A percentile compares a stretch with the other conserved stretches of the same genome.
These are phyloP conservation scores for Lepeophtheirus nordmannii DNA, from an alignment of 2,888 invertebrate species.

Conservation along the genomic window DNA sequence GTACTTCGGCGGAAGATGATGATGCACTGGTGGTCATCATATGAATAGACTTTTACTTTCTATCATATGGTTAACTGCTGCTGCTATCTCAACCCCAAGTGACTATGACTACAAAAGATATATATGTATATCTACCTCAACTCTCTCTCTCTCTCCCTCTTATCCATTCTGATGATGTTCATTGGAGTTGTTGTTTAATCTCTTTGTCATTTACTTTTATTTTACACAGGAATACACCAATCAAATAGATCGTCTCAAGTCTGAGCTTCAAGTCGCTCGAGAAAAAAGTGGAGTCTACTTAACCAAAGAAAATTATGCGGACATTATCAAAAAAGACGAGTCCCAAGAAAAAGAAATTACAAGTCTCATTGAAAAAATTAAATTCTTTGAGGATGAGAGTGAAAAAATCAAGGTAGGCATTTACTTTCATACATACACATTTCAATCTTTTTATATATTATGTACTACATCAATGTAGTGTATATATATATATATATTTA, in stretches of 20 bases:
- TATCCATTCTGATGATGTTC: background rate
- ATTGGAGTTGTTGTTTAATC: background rate
- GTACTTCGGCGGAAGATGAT: background rate
- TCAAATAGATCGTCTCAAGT: slow-evolving; percentile 71
- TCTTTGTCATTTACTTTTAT: background rate
- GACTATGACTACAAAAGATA: background rate
- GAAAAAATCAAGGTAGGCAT: slow-evolving; percentile 30
- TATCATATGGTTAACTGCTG: background rate
- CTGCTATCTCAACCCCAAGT: background rate
- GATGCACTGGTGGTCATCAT: background rate
- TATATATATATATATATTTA: too few relatives aligned
- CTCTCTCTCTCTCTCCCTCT: too few relatives aligned
- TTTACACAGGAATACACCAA: slow-evolving; percentile 50
- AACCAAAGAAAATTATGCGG: slow-evolving; percentile 64
- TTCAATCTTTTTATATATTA: too few relatives aligned
- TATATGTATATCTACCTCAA: background rate
- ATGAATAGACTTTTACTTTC: background rate
- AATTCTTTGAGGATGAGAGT: slow-evolving; percentile 51
- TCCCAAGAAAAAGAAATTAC: slow-evolving; percentile 51
- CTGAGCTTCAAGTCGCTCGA: slow-evolving; percentile 68
- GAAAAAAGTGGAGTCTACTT: slow-evolving; percentile 77
- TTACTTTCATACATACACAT: too few relatives aligned
- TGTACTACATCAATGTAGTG: too few relatives aligned
- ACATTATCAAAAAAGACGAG: slow-evolving; percentile 45
- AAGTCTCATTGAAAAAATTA: slow-evolving; percentile 49